A percentile compares a stretch with the other conserved stretches of the same genome.
These are phyloP conservation scores for Samia ricini DNA, from an alignment of 1,140 invertebrate species.

Conservation along the genomic window DNA sequence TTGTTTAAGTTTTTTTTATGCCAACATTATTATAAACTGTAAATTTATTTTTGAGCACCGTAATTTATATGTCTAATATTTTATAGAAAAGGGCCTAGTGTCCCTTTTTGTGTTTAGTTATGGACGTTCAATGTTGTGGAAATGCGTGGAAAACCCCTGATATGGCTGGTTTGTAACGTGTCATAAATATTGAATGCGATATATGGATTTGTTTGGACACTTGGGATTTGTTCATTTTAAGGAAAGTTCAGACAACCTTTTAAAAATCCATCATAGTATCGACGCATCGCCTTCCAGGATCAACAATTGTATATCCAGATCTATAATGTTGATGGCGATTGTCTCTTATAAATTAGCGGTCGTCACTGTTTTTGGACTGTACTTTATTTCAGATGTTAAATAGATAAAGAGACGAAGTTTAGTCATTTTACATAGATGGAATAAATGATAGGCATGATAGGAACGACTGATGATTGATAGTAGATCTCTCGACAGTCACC, in stretches of 20 bases:
- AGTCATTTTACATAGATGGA: too few relatives aligned
- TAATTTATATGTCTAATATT: conserved; percentile 15
- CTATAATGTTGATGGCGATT: too few relatives aligned
- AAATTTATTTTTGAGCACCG: not conserved
- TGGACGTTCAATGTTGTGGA: conserved; percentile 33
- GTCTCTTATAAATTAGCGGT: too few relatives aligned
- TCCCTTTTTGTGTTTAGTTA: conserved; percentile 33
- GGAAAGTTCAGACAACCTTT: not conserved
- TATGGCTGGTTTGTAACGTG: conserved; percentile 21
- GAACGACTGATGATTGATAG: too few relatives aligned
- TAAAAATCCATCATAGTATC: not conserved
- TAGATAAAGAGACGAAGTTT: too few relatives aligned
- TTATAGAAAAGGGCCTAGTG: conserved; percentile 26
- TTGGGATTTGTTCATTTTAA: not conserved
- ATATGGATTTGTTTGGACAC: conserved; percentile 1
- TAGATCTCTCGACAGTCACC: too few relatives aligned
- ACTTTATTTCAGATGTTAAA: too few relatives aligned
- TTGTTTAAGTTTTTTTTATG: not conserved
- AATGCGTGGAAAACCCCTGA: conserved; percentile 29
- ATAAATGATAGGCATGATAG: too few relatives aligned
- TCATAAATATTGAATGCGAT: conserved; percentile 26
- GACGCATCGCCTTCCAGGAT: too few relatives aligned
- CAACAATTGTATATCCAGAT: too few relatives aligned
- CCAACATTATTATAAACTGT: not conserved
- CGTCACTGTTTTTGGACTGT: too few relatives aligned